phyloP scores from a whole-genome alignment of 2,888 invertebrate species.

The Himalopsyche anomala region DNA sequence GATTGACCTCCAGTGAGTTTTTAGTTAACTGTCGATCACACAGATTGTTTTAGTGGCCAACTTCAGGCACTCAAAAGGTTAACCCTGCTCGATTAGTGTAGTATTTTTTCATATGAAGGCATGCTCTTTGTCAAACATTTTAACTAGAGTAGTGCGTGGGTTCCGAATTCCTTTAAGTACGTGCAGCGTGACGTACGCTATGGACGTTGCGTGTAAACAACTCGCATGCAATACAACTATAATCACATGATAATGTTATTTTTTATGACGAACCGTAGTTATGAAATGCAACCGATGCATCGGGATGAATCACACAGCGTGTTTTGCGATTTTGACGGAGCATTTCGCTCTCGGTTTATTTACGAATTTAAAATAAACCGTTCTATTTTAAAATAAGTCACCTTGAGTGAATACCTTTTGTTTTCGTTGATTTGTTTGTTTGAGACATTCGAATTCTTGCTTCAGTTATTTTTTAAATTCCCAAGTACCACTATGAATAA shows the following conservation, averaged over 20 bases:
- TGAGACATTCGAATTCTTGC: no score
- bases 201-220: not conserved
- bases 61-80: not conserved
- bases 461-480: no score
- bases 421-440: not conserved
- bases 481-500: no score
- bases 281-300: not conserved
- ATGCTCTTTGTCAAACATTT: conserved; percentile 29
- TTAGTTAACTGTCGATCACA: not conserved
- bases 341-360: conserved; percentile 1
- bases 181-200: conserved; percentile 17
- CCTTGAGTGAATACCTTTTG: conserved; percentile 9
- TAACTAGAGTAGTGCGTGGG: conserved; percentile 38
- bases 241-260: not conserved
- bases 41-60: not conserved
- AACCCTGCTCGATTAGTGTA: not conserved
- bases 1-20: no score
- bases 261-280: conserved; percentile 28
- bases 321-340: conserved; percentile 1
- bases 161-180: not conserved
- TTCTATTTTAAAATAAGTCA: conserved; percentile 36
- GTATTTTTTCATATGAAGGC: conserved; percentile 1
- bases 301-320: not conserved
- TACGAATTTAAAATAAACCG: conserved; percentile 27
- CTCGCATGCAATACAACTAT: not conserved